phyloP scores from a whole-genome alignment of 2,888 invertebrate genomes.

The Horisme vitalbata region DNA sequence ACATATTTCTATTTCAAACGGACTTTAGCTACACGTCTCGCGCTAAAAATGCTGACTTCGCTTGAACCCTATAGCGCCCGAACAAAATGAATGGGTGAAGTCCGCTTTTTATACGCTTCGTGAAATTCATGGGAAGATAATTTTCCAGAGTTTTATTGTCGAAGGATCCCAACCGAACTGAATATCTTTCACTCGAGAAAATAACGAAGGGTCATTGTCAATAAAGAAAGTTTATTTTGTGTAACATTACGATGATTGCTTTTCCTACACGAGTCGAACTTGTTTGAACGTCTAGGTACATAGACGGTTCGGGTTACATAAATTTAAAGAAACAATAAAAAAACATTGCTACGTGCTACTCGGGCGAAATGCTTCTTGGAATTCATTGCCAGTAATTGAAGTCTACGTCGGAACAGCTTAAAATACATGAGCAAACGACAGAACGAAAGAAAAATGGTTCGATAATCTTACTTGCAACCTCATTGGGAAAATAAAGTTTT shows the following conservation, averaged over 20 bases:
- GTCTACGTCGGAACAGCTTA: conserved; percentile 13
- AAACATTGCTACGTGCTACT: conserved; percentile 6
- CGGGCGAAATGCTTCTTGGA: conserved; percentile 10
- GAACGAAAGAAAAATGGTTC: conserved; percentile 15
- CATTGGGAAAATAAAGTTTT: conserved; percentile 36
- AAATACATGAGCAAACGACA: conserved; percentile 18
- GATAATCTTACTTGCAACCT: conserved; percentile 23
- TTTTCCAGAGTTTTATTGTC: conserved; percentile 22
- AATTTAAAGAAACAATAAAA: conserved; percentile 10
- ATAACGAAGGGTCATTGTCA: conserved; percentile 6
- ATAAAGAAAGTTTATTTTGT: conserved; percentile 3
- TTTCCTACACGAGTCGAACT: conserved; percentile 4
- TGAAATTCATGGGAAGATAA: conserved; percentile 18
- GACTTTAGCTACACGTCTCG: conserved; percentile 34
- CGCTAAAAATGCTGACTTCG: conserved; percentile 32
- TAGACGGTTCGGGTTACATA: conserved; percentile 3
- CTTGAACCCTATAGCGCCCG: conserved; percentile 22
- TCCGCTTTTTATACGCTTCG: conserved; percentile 25
- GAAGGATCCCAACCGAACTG: conserved; percentile 4
- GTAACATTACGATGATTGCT: conserved; percentile 7
- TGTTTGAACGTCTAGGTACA: no score
- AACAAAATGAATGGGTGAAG: conserved; percentile 27
- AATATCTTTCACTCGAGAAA: conserved; percentile 15
- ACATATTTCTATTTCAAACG: conserved; percentile 48
- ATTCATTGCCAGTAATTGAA: conserved; percentile 23